These are phyloP conservation scores for Epistrophe eligans DNA, from an alignment of 2,888 invertebrate genomes.

Conservation along the genomic window DNA sequence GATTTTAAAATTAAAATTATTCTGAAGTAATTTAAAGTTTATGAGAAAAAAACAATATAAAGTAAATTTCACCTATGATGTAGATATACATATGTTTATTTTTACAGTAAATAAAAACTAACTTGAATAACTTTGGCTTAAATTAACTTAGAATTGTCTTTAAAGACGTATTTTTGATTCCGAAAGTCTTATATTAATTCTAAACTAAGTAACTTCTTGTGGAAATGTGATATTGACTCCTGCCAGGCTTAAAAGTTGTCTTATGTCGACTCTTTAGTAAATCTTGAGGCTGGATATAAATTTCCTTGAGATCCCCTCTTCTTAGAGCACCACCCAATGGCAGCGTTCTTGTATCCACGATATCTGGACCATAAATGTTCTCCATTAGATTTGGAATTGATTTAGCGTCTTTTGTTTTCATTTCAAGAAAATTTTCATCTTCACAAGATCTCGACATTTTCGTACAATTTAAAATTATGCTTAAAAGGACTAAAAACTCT, in stretches of 20 bases:
- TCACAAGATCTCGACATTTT: constrained; percentile 83
- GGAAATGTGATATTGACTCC: constrained; percentile 80
- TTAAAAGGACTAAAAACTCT: constrained; percentile 89
- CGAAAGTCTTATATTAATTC: not conserved
- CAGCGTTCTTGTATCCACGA: constrained; percentile 77
- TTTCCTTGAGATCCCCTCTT: constrained; percentile 79
- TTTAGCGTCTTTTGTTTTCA: constrained; percentile 76
- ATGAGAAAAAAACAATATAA: no score
- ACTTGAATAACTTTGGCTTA: not conserved
- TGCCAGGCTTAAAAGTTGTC: constrained; percentile 81
- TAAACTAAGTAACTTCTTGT: constrained; percentile 81
- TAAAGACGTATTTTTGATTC: not conserved
- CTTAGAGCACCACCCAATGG: not conserved
- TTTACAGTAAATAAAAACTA: not conserved
- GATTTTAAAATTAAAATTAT: no score
- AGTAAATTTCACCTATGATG: no score
- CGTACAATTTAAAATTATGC: constrained; percentile 89
- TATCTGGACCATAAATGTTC: constrained; percentile 82
- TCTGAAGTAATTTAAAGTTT: no score
- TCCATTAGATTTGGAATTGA: constrained; percentile 80
- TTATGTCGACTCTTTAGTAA: constrained; percentile 81
- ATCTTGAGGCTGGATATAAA: constrained; percentile 82
- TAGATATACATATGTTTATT: not conserved
- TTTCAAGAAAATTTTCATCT: constrained; percentile 76
- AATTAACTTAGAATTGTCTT: not conserved